Base-by-base conservation (phyloP, 2,888 invertebrate species). In the Latrodectus elegans region DNA sequence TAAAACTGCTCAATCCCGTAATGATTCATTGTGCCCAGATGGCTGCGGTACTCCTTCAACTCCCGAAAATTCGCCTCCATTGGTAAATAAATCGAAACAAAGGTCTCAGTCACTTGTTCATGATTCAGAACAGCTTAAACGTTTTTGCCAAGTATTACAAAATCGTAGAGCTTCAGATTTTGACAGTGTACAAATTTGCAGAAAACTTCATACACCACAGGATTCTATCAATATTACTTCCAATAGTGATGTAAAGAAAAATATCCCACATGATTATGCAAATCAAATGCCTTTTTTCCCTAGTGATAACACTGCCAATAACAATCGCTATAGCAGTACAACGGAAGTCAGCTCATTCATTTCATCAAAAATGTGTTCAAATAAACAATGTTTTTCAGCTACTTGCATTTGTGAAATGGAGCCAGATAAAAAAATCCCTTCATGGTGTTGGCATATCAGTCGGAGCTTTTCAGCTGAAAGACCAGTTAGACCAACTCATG, bases 381-480 rank as follows among this genome's bases (percentile, higher is more conserved):
- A 67, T 72, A 81, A 76, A 22, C 55, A 72, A 14, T 81, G 81
- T 77, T 64, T 71, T 38, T 51, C 55, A 80, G 38, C 74, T 68
- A 52, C 71, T 55, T 85, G 80, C 60, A 64, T 71, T 76, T 85
- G 85, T 76, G 55, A 73, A 53, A 76, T 75, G 70, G 85, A 85
- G 64, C 71, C 71, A 14, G 77, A 85, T 17, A 78, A 87, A 38
- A 76, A 80, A 53, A 73, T 68, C 64, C 74, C 89, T 53, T 86
- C 88, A 22, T 89, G 89, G 89, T 88, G 89, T 84, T 88, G 88
- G 80, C 88, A 88, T 75, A 88, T 89, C 82, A 85, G 83, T 60
- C 84, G 89, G 38, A 89, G 89, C 65, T 83, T 88, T 52, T 88
- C 89, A 22, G 89, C 80, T 67, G 89, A 89, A 76, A 73, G 89